phyloP scores from a whole-genome alignment of 2,888 invertebrate genomes.

The Tyria jacobaeae region DNA sequence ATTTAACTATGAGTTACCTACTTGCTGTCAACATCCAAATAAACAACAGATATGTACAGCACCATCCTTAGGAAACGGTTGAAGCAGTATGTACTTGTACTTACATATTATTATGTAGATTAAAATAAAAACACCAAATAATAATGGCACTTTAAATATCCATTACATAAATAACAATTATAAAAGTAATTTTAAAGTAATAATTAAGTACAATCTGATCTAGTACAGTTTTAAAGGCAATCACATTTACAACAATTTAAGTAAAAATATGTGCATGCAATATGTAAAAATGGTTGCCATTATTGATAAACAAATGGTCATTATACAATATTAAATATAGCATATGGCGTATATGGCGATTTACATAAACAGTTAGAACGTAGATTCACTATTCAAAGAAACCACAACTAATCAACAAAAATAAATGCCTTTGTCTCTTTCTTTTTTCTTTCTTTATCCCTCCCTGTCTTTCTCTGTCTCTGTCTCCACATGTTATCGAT shows the following conservation, averaged over 20 bases:
- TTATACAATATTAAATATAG: not conserved
- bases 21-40: conserved; percentile 7
- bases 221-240: conserved; percentile 12
- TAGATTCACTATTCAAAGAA: conserved; percentile 1
- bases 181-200: not conserved
- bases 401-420: not conserved
- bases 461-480: no score
- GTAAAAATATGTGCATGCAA: not conserved
- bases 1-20: not conserved
- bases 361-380: conserved; percentile 1
- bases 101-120: conserved; percentile 32
- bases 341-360: conserved; percentile 1
- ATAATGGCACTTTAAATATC: conserved; percentile 29
- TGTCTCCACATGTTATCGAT: not conserved
- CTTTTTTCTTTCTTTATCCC: no score
- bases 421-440: not conserved
- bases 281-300: not conserved
- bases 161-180: conserved; percentile 8
- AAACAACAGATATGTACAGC: conserved; percentile 1
- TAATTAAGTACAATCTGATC: conserved; percentile 25
- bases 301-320: not conserved
- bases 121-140: conserved; percentile 16
- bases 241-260: conserved; percentile 17
- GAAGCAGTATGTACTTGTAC: conserved; percentile 10
- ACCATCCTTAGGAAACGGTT: conserved; percentile 2